Conservation (phyloP, 2,888 invertebrate genomes). For the Malthinus flaveolus region DNA sequence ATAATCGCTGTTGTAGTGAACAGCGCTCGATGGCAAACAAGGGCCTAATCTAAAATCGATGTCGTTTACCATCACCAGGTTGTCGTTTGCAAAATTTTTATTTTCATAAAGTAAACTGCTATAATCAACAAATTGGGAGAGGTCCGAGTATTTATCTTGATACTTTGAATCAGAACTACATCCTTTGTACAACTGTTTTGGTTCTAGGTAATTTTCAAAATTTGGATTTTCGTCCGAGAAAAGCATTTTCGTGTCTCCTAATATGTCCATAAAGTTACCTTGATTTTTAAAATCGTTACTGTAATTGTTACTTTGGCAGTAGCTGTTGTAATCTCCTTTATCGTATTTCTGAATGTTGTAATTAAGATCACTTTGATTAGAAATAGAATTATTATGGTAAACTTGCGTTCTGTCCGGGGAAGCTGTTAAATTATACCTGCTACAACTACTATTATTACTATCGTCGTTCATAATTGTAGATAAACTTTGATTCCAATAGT, state of each 20-base stretch:
- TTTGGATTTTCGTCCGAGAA: conserved; percentile 38
- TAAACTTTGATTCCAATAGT: conserved; percentile 63
- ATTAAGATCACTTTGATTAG: conserved; percentile 36
- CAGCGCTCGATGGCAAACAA: conserved; percentile 32
- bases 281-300: conserved; percentile 31
- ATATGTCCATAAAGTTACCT: conserved; percentile 32
- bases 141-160: conserved; percentile 43
- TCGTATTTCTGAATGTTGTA: conserved; percentile 37
- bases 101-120: conserved; percentile 47
- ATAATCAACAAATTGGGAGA: conserved; percentile 49
- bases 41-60: conserved; percentile 50
- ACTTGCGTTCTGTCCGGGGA: conserved; percentile 60
- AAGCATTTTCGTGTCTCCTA: conserved; percentile 35
- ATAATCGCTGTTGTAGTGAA: conserved; percentile 32
- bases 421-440: conserved; percentile 53
- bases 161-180: conserved; percentile 26
- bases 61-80: conserved; percentile 47
- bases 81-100: conserved; percentile 40
- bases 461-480: conserved; percentile 56
- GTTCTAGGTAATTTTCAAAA: conserved; percentile 26
- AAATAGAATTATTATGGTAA: conserved; percentile 43
- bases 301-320: conserved; percentile 11
- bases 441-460: conserved; percentile 51
- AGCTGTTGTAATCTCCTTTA: conserved; percentile 32
- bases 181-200: conserved; percentile 26